Base-by-base conservation (phyloP, 1,140 invertebrate species). In the Druon quercuslanigerum region DNA sequence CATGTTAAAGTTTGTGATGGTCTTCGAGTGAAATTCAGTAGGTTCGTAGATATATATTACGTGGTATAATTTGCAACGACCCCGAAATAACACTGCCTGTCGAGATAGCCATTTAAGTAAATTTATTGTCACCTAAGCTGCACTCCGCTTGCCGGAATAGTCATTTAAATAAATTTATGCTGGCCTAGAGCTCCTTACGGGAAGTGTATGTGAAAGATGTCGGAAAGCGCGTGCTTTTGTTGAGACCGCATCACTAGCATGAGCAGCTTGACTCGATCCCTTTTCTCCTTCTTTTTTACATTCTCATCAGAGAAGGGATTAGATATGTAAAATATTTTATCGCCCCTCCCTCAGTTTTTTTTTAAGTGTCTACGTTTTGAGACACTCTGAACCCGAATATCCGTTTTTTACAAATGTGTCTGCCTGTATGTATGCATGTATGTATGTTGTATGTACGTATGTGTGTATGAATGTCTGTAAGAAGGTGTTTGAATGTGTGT, bases 81-180 rank as follows among this genome's bases (percentile, higher is more conserved):
- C 79, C 79, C 82, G 74, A 86, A 86, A 86, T 84, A 84, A 80
- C 81, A 79, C 57, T 76, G 72, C 40, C 71, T 76, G 81, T 83
- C 78, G 83, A 74, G 73, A 82, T 82, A 78, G 82, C 77, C 79
- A 80, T 85, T 85, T 73, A 73, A 60, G 73, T 51, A 60, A 74
- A 84, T 86, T 86, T 84, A 86, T 84, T 76, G 79, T 72, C 75
- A 79, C 74, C 80, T 80, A 80, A 82, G 77, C 77, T 78, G 79
- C 80, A 80, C 78, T 80, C 25, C 73, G 79, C 79, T 80, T 83
- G 76, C 75, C 78, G 77, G 79, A 76, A 77, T 77, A 84, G 81
- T 84, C 80, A 76, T 84, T 86, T 80, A 81, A 83, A 86, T 84
- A 79, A 84, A 86, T 86, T 84, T 84, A 84, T 84, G 82, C 80